Conservation (phyloP, 2,797 vertebrate genomes). For the Salarias fasciatus region DNA sequence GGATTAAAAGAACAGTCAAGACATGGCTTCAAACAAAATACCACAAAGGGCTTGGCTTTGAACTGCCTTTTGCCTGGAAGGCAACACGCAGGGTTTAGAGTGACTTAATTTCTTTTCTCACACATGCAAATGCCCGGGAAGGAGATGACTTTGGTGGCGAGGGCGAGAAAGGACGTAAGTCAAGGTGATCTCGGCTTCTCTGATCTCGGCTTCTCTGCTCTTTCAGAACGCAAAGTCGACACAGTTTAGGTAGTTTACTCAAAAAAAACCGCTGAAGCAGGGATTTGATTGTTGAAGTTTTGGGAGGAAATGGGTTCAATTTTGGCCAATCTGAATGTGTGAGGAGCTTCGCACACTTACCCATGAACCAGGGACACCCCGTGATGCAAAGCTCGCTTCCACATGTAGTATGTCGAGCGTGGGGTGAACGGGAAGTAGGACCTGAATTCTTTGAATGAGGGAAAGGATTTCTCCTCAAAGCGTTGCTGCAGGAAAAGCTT, state of each 20-base stretch:
- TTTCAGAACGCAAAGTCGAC: conserved; percentile 5
- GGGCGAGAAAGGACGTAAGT: conserved; percentile 49
- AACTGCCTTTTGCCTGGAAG: conserved; percentile 82
- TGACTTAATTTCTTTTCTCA: conserved; percentile 74
- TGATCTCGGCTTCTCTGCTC: conserved; percentile 5
- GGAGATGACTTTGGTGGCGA: conserved; percentile 58
- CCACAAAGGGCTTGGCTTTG: conserved; percentile 69
- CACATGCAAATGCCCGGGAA: conserved; percentile 81
- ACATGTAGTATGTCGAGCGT: conserved; percentile 98
- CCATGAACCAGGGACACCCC: conserved; percentile 92
- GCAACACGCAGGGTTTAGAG: conserved; percentile 64
- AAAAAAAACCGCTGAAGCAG: conserved; percentile 1
- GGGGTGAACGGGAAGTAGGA: conserved; percentile 92
- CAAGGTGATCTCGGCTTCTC: conserved; percentile 9
- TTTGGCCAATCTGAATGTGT: conserved; percentile 2
- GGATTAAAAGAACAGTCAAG: conserved; percentile 45
- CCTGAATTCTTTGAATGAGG: conserved; percentile 94
- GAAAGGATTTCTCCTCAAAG: conserved; percentile 94
- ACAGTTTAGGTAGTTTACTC: conserved; percentile 38
- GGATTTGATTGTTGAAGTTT: no score
- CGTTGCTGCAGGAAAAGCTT: conserved; percentile 95
- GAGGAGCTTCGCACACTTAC: conserved; percentile 47
- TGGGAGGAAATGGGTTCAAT: no score
- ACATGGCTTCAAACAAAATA: conserved; percentile 57
- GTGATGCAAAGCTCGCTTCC: conserved; percentile 94